phyloP scores from a whole-genome alignment of 2,113 vertebrate genomes.

The Antennarius striatus region DNA sequence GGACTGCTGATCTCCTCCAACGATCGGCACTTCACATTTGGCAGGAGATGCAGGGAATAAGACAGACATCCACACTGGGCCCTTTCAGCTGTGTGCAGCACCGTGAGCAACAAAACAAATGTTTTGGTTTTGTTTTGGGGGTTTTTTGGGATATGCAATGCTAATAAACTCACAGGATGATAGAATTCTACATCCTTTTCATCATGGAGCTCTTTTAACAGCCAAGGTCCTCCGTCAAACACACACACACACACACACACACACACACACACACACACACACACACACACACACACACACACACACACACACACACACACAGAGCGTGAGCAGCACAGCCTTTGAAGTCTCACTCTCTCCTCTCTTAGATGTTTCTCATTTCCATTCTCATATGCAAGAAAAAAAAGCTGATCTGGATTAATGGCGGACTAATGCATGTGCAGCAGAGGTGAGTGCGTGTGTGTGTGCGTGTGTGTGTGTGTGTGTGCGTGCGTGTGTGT shows the following conservation, averaged over 20 bases:
- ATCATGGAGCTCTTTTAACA: conserved; percentile 66
- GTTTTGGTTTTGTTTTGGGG: conserved; percentile 42
- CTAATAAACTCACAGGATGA: conserved; percentile 73
- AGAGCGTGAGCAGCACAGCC: conserved; percentile 46
- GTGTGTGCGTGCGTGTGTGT: not conserved
- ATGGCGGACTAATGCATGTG: conserved; percentile 71
- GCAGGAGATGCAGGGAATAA: conserved; percentile 56
- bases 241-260: conserved; percentile 20
- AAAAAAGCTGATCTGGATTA: conserved; percentile 72
- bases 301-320: not conserved
- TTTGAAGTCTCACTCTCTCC: conserved; percentile 76
- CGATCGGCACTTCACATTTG: conserved; percentile 68
- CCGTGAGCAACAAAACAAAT: conserved; percentile 60
- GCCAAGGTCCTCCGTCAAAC: conserved; percentile 66
- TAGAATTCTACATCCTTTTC: conserved; percentile 71
- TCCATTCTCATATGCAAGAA: conserved; percentile 69
- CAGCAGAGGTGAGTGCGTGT: conserved; percentile 28
- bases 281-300: conserved; percentile 1
- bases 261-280: not conserved
- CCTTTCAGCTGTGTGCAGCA: conserved; percentile 48
- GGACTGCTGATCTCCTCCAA: conserved; percentile 58
- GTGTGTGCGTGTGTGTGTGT: conserved; percentile 9
- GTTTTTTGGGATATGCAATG: conserved; percentile 50
- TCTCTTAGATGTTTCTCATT: conserved; percentile 74
- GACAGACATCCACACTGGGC: conserved; percentile 30